These are phyloP conservation scores for Drosophila kambysellisi DNA, from an alignment of 2,888 invertebrate genomes.

Conservation along the genomic window DNA sequence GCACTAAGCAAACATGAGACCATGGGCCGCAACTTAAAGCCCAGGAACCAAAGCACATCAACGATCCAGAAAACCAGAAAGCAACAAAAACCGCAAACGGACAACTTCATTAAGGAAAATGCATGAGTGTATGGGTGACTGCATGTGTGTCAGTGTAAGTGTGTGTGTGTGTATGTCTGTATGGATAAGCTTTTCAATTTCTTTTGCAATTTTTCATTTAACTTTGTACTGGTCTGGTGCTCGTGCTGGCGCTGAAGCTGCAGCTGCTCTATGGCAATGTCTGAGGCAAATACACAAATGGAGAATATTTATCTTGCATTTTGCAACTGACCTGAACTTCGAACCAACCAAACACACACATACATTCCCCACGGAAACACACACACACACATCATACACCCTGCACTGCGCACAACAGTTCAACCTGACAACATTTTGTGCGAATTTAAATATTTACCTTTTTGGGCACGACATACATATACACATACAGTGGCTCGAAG, in stretches of 20 bases:
- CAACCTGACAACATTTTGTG: conserved; percentile 62
- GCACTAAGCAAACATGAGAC: conserved; percentile 39
- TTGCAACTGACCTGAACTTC: conserved; percentile 67
- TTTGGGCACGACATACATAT: conserved; percentile 48
- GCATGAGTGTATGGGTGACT: neutral
- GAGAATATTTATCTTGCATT: conserved; percentile 68
- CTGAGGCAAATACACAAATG: conserved; percentile 44
- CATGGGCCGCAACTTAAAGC: conserved; percentile 41
- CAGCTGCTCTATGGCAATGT: conserved; percentile 36
- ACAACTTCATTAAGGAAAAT: conserved; percentile 67
- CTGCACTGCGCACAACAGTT: conserved; percentile 1
- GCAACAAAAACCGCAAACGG: conserved; percentile 51
- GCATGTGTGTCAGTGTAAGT: neutral
- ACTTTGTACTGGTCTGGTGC: conserved; percentile 57
- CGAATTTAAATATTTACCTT: conserved; percentile 76
- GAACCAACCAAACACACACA: neutral
- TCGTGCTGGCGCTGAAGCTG: conserved; percentile 5
- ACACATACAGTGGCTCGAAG: neutral
- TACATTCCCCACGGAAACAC: neutral
- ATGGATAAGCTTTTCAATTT: conserved; percentile 66
- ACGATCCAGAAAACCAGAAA: conserved; percentile 22
- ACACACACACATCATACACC: conserved; percentile 4
- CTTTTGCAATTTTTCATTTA: conserved; percentile 68
- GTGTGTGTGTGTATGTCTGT: conserved; percentile 23
- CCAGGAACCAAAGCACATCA: conserved; percentile 33